These are phyloP conservation scores for Cephus rjabovi DNA, from an alignment of 2,888 invertebrate genomes.

Conservation along the genomic window DNA sequence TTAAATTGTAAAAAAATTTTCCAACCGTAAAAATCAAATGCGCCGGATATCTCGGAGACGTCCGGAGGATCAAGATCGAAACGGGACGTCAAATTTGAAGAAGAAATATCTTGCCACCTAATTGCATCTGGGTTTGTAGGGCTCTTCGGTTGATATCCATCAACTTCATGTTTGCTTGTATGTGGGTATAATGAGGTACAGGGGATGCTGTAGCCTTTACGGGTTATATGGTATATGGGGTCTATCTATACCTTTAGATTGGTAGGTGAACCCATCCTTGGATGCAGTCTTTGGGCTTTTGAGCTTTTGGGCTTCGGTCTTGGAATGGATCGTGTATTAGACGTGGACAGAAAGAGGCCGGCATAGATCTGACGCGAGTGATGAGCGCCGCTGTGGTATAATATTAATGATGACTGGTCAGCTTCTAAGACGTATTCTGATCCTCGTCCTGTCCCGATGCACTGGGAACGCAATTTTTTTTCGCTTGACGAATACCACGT, in stretches of 20 bases:
- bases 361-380: constrained; percentile 61
- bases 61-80: background rate
- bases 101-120: background rate
- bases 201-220: constrained; percentile 21
- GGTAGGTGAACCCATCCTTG: constrained; percentile 16
- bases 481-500: background rate
- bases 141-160: constrained; percentile 37
- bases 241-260: constrained; percentile 20
- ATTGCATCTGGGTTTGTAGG: constrained; percentile 15
- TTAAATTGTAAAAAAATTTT: background rate
- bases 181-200: constrained; percentile 38
- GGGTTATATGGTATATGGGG: constrained; percentile 17
- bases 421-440: constrained; percentile 4
- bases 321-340: constrained; percentile 40
- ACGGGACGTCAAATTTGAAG: background rate
- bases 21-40: background rate
- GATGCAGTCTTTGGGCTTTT: constrained; percentile 30
- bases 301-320: constrained; percentile 40
- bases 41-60: background rate
- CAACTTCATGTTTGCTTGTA: constrained; percentile 40
- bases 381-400: constrained; percentile 52
- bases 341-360: constrained; percentile 54
- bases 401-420: constrained; percentile 61
- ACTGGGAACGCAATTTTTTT: constrained; percentile 12
- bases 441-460: constrained; percentile 18